Base-by-base conservation (phyloP, 2,113 vertebrate genomes). In the Amphilophus citrinellus region DNA sequence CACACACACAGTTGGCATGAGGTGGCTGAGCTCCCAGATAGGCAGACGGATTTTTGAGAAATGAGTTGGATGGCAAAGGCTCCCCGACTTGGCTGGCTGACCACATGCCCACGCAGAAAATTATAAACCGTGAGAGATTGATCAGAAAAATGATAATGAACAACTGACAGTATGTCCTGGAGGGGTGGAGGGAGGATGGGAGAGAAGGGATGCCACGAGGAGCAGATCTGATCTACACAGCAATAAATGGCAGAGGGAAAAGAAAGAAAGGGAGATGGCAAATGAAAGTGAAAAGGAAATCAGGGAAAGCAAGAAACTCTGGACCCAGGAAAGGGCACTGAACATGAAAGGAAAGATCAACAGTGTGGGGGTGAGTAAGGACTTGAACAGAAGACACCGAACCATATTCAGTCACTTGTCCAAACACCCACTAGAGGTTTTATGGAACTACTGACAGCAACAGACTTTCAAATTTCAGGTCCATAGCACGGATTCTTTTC, bases 31-130 rank as follows among this genome's bases (percentile, higher is more conserved):
- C 75, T 88, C 85, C 87, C 84, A 83, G 68, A 90, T 59, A 89
- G 84, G 78, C 88, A 91, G 92, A 88, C 78, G 66, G 87, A 89
- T 90, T 88, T 73, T 65, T 86, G 90, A 94, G 82, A 94, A 92
- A 93, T 86, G 39, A 90, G 82, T 86, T 88, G 79, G 87, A 89
- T 27, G 39, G 61, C 42, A 11, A 76, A 84, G 57, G 81, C 75
- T 80, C 65, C 59, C 59, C 30, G 24, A 82, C 80, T 90, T 89
- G 83, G 88, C 84, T 81, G 68, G 24, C 76, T 81, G 84, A 88
- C 84, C 87, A 76, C 86, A 91, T 76, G 85, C 87, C 87, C 84
- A 76, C 50, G 15, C 82, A 84, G 84, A 87, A 86, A 80, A 90
- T 84, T 76, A 85, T 81, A 71, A 90, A 89, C 81, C n/a, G 57